Base-by-base conservation (phyloP, 2,888 invertebrate genomes). In the Osmoderma eremita region DNA sequence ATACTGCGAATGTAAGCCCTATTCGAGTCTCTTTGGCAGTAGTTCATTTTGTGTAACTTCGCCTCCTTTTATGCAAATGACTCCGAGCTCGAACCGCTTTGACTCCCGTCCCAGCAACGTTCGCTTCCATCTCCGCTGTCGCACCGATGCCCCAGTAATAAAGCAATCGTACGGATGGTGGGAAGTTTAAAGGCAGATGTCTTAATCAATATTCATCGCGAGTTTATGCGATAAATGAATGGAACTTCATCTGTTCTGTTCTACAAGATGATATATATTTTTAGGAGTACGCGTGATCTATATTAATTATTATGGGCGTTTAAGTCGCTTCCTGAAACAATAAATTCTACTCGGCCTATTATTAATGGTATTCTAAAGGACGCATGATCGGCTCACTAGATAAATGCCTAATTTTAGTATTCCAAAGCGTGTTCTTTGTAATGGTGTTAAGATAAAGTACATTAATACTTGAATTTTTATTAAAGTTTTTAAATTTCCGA, bases 201-300 rank as follows among this genome's bases (percentile, higher is more conserved):
- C 70, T 69, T 69, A 72, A 74, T 75, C 75, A 75, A 75, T 75
- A 75, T 75, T 73, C 75, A 74, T 72, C 68, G 70, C 68, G 69
- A 68, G 71, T 71, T 70, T 70, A 69, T 67, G 67, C 71, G 67
- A 67, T 70, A 74, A 74, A 73, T 74, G 73, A 71, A 74, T 74
- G 72, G 72, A 67, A 72, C 69, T 73, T 72, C 72, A 74, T 74
- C 72, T 74, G 69, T 73, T 73, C 69, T 68, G 53, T 63, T 70
- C 68, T 61, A 48, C 12, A 65, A 68, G 69, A 72, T 71, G 67
- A 72, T 72, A 71, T 71, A 61, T 61, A 61, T 61, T 61, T 61
- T 61, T 61, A 45, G 45, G 30, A 15, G 45, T 30, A 61, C 58
- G 45, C 45, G 58, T 41, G 30, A 61, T 61, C 69, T 61, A 63